Percentiles rank a stretch among this genome's conserved stretches.
Evolutionary conservation across 37 sponge, comb jelly and placozoan species (phyloP).

Genomic region (Beroe forskalii): DNA sequence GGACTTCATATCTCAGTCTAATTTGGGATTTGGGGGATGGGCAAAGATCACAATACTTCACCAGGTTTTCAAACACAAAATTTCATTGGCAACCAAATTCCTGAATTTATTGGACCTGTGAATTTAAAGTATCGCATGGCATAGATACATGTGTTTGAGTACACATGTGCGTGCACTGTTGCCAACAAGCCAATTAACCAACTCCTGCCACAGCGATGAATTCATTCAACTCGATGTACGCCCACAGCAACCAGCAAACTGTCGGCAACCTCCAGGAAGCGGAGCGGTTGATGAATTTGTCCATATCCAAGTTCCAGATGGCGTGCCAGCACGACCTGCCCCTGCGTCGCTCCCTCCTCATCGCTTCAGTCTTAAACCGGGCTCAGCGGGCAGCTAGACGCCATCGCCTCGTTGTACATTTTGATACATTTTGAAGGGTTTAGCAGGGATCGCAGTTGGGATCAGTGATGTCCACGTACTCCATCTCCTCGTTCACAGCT

Average conservation of each 20-base stretch:
- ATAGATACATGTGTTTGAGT: too few species aligned
- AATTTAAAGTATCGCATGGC: too few species aligned
- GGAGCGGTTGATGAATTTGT: constrained; percentile 35
- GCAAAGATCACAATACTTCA: not conserved
- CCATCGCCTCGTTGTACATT: constrained; percentile 60
- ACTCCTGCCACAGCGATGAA: not conserved
- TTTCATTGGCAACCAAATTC: not conserved
- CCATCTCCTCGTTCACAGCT: too few species aligned
- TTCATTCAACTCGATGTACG: constrained; percentile 32
- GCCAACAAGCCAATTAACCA: not conserved
- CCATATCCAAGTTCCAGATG: constrained; percentile 23
- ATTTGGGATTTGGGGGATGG: too few species aligned
- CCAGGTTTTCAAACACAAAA: not conserved
- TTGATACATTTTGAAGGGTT: too few species aligned
- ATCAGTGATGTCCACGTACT: too few species aligned
- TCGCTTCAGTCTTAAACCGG: constrained; percentile 33
- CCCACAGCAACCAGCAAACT: not conserved
- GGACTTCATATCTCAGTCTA: too few species aligned
- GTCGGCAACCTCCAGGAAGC: constrained; percentile 35
- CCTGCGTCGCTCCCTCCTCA: constrained; percentile 42
- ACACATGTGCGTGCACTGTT: too few species aligned
- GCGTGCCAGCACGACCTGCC: constrained; percentile 49
- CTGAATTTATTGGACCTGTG: not conserved
- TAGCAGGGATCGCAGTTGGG: too few species aligned
- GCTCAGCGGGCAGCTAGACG: constrained; percentile 35